Evolutionary conservation across 2,113 vertebrate species (phyloP), one percentile per base, ranked within the genome.

Genomic region (Amia ocellicauda): DNA sequence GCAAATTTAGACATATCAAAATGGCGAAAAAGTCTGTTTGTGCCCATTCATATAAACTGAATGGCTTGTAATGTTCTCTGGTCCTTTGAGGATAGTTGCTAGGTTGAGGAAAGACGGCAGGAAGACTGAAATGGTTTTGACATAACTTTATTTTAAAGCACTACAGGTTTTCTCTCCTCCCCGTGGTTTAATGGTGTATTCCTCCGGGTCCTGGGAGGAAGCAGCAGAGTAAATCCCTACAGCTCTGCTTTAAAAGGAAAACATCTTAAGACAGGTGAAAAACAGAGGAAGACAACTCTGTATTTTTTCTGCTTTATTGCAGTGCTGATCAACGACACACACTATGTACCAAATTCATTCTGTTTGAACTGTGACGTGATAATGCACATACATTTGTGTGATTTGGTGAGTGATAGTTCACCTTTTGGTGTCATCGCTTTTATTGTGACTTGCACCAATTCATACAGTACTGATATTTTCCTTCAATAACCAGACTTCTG

Each of bases 1-100:
- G 97, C 93, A 93, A 92, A 97, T 93, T 87, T 90, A 89, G 92
- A 92, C 91, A 82, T 80, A 87, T 88, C 78, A 79, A 87, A 94
- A 98, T 96, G 92, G 93, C 86, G 86, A 96, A 98, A 97, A 92
- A 88, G 93, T 93, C 94, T 98, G 96, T 93, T 86, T 88, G 93
- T 96, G 93, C 91, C 95, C 94, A 91, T 93, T 95, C 94, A 93
- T 93, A 91, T 91, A 89, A 91, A 93, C 83, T 89, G 90, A 93
- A 93, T 87, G 85, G 88, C 88, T 93, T 92, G 93, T 93, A 96
- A 97, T 93, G 93, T 90, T 93, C 89, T 90, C 81, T 70, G 82
- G 74, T 83, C 93, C 93, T 81, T 52, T 71, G 93, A 91, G 94
- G 90, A 89, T 80, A 80, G 85, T 86, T 87, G 90, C 88, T 88